A percentile compares a stretch with the other conserved stretches of the same genome.
These are phyloP conservation scores for Congeria kusceri DNA, from an alignment of 2,888 invertebrate genomes.

Conservation along the genomic window DNA sequence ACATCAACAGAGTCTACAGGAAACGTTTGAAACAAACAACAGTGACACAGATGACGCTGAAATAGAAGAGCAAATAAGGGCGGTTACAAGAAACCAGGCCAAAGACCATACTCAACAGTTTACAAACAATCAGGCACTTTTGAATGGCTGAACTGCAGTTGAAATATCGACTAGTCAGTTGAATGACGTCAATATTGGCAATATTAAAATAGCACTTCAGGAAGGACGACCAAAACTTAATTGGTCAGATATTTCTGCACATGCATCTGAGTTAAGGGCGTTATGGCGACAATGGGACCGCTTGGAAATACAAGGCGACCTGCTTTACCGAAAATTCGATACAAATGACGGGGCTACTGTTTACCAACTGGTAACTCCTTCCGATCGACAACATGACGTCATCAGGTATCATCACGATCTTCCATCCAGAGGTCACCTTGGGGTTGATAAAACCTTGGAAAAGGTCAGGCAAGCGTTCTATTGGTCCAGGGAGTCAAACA, in stretches of 20 bases:
- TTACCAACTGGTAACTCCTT: neutral
- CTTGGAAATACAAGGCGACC: neutral
- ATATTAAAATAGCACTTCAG: neutral
- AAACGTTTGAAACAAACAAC: neutral
- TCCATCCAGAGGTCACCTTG: constrained; percentile 56
- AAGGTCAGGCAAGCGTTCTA: constrained; percentile 25
- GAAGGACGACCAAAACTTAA: neutral
- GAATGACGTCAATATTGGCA: neutral
- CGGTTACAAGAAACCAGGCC: constrained; percentile 16
- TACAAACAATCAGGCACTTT: constrained; percentile 11
- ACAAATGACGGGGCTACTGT: neutral
- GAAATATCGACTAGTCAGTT: constrained; percentile 3
- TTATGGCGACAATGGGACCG: neutral
- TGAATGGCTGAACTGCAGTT: constrained; percentile 24
- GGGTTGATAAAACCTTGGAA: constrained; percentile 30
- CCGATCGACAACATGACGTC: neutral
- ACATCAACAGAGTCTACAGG: constrained; percentile 28
- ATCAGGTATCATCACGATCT: constrained; percentile 27
- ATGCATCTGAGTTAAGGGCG: neutral
- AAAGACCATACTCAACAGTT: neutral
- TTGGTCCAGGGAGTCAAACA: constrained; percentile 24
- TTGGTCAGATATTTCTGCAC: neutral
- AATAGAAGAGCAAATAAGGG: neutral
- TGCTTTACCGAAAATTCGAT: neutral
- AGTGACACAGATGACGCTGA: neutral